These are phyloP conservation scores for Boulengeromyrus knoepffleri DNA, from an alignment of 2,113 vertebrate genomes.

Conservation along the genomic window DNA sequence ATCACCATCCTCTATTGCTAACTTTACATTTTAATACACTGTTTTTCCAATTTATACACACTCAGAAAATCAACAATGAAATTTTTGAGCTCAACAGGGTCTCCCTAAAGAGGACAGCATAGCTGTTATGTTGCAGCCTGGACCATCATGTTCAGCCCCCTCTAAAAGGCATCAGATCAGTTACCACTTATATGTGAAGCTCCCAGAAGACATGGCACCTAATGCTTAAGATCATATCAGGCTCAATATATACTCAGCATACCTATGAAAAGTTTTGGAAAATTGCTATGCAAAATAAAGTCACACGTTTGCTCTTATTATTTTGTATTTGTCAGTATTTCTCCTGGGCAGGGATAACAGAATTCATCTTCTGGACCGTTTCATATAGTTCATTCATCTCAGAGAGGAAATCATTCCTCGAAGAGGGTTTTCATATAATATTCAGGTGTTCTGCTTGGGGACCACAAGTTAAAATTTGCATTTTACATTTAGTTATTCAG, in stretches of 20 bases:
- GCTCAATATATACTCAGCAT: background rate
- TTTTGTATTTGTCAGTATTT: background rate
- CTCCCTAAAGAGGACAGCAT: background rate
- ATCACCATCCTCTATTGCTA: background rate
- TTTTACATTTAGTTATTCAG: background rate
- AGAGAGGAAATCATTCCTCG: background rate
- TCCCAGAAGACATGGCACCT: background rate
- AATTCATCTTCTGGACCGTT: background rate
- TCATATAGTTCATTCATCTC: background rate
- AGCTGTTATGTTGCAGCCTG: background rate
- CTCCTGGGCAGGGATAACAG: background rate
- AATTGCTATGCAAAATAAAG: background rate
- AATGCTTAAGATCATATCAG: background rate
- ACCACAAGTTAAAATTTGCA: background rate
- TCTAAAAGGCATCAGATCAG: background rate
- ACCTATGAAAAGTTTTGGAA: background rate
- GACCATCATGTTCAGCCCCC: background rate
- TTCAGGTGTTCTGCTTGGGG: background rate
- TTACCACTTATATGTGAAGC: background rate
- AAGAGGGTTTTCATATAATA: background rate
- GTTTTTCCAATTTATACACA: background rate
- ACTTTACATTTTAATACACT: background rate
- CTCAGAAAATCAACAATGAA: background rate
- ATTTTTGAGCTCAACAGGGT: background rate
- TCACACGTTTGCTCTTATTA: background rate